Base-by-base conservation (phyloP, 2,113 vertebrate genomes). In the Calonectris borealis region DNA sequence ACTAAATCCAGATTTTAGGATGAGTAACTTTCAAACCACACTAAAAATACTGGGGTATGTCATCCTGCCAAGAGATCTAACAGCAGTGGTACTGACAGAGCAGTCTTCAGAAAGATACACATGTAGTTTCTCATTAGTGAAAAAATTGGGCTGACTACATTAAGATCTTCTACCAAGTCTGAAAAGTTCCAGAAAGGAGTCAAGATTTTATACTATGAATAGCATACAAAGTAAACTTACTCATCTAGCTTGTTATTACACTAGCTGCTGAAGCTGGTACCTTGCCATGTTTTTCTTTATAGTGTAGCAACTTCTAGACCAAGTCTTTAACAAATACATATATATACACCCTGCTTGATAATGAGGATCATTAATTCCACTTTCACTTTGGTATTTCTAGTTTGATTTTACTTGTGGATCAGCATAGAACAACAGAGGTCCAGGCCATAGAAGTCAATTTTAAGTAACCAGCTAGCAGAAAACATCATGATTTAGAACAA, bases 1-100 rank as follows among this genome's bases (percentile, higher is more conserved):
- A 6, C 10, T 55, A 46, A 66, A 75, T 2, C 7, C 11, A 40
- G 11, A 72, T 36, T 86, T 77, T 31, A 20, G 9, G 10, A 42
- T 2, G 3, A 73, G 4, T 9, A 61, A 40, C 31, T 77, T 72
- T 20, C 24, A 79, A 70, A 42, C 3, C 6, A 42, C 16, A 36
- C 16, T 38, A 24, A 27, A 79, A 58, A 40, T 19, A 32, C 0
- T 29, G 9, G 8, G 3, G 3, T 51, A 26, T 9, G 9, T 18
- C 18, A 61, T 11, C 6, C n/a, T 65, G 26, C n/a, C n/a, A 25
- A 48, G 27, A 61, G 12, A 79, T 40, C 20, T 3, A 79, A 49
- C n/a, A 82, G 64, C 36, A 75, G 34, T 13, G 10, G 32, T 25
- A 76, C 24, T 17, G 14, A 71, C 10, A 84, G 2, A 68, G 6